phyloP scores from a whole-genome alignment of 2,113 vertebrate genomes.

The Nyctereutes procyonoides region DNA sequence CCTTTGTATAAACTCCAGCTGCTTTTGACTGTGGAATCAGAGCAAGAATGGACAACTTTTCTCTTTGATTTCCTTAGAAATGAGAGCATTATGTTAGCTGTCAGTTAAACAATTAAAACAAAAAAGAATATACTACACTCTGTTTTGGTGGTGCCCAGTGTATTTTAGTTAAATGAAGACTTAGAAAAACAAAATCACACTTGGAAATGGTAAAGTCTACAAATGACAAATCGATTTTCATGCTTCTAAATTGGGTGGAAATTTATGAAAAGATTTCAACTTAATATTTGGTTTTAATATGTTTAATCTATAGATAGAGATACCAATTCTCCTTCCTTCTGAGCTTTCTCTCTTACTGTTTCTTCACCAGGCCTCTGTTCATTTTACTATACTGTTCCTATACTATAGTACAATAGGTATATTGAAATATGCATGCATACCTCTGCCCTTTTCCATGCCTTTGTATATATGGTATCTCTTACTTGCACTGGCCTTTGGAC shows the following conservation, averaged over 20 bases:
- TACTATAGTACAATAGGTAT: neutral
- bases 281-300: neutral
- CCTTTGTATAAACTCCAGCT: conserved; percentile 45
- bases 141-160: neutral
- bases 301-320: neutral
- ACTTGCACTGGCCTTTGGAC: neutral
- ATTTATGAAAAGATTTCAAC: neutral
- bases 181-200: neutral
- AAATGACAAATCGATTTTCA: neutral
- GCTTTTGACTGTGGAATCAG: conserved; percentile 33
- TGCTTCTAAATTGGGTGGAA: neutral
- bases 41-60: neutral
- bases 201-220: neutral
- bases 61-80: conserved; percentile 33
- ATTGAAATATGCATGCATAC: neutral
- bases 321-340: neutral
- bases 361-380: neutral
- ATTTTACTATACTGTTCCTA: neutral
- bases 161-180: conserved; percentile 10
- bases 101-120: conserved; percentile 42
- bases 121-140: neutral
- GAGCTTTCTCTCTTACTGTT: neutral
- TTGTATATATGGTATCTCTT: neutral
- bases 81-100: neutral
- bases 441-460: neutral